Percentiles rank a stretch among this genome's conserved stretches.
Evolutionary conservation across 1,140 invertebrate genomes (phyloP).

Genomic region (Medauroidea extradentata): DNA sequence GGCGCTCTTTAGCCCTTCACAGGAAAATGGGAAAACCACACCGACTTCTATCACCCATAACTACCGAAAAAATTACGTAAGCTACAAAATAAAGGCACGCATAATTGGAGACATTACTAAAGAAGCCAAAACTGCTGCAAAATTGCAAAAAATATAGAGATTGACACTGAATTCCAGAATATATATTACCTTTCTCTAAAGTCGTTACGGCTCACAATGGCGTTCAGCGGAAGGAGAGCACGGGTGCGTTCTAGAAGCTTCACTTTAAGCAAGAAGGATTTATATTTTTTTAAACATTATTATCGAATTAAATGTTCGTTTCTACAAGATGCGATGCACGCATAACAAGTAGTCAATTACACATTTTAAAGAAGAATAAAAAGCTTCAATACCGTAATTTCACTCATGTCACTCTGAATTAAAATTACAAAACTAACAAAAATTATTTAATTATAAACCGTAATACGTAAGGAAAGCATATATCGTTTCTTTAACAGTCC

Average conservation of each 20-base stretch:
- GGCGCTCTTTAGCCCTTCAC: constrained; percentile 54
- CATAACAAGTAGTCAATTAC: too few species aligned
- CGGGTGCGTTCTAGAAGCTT: not conserved
- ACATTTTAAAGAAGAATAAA: too few species aligned
- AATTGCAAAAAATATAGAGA: constrained; percentile 46
- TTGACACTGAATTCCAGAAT: constrained; percentile 62
- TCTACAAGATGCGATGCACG: too few species aligned
- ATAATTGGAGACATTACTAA: too few species aligned
- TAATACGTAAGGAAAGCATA: too few species aligned
- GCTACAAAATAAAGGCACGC: not conserved
- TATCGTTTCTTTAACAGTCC: too few species aligned
- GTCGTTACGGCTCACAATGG: constrained; percentile 77
- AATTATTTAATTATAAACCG: too few species aligned
- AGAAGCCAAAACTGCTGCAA: not conserved
- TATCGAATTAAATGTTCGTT: not conserved
- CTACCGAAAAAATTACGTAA: constrained; percentile 31
- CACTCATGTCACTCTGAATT: too few species aligned
- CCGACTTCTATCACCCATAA: constrained; percentile 49
- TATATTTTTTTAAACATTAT: constrained; percentile 5
- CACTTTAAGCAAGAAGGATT: not conserved
- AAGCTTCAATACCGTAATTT: too few species aligned
- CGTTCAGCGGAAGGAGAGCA: constrained; percentile 50
- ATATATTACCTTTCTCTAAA: constrained; percentile 53
- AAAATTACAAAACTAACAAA: too few species aligned
- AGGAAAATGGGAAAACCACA: constrained; percentile 55